A percentile compares a stretch with the other conserved stretches of the same genome.
Evolutionary conservation across 2,113 vertebrate genomes (phyloP).

Genomic region (Motacilla tschutschensis): DNA sequence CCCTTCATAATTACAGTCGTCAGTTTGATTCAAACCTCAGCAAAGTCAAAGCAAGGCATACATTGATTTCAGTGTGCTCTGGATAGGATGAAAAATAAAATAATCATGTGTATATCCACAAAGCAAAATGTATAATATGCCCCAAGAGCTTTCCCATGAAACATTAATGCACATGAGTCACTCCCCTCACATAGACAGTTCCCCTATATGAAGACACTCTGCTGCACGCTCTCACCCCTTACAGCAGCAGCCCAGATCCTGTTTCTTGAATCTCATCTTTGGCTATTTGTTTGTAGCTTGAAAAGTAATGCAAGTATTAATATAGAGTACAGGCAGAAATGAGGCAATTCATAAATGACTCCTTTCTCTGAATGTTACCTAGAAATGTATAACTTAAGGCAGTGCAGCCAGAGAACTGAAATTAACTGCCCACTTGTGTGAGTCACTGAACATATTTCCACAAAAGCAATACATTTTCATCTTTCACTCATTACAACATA

Average conservation of each 20-base stretch:
- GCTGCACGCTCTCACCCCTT: background rate
- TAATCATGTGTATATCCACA: background rate
- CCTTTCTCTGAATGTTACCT: slow-evolving; percentile 1
- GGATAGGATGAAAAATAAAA: background rate
- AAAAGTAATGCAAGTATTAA: slow-evolving; percentile 2
- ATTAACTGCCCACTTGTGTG: slow-evolving; percentile 35
- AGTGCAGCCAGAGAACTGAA: background rate
- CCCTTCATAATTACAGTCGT: background rate
- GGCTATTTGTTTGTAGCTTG: background rate
- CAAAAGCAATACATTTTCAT: background rate
- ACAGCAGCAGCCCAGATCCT: background rate
- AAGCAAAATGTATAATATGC: background rate
- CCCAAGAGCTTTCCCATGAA: background rate
- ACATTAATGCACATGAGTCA: background rate
- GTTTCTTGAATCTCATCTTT: background rate
- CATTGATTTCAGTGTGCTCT: background rate
- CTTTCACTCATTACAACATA: background rate
- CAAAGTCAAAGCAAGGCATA: background rate
- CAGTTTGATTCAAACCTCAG: background rate
- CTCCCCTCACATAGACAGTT: background rate
- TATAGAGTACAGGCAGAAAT: background rate
- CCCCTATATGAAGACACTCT: background rate
- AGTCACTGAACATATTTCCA: slow-evolving; percentile 36
- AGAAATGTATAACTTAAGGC: slow-evolving; percentile 13
- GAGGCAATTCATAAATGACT: background rate